phyloP scores from a whole-genome alignment of 1,140 invertebrate species.

The Kradibia gibbosae region DNA sequence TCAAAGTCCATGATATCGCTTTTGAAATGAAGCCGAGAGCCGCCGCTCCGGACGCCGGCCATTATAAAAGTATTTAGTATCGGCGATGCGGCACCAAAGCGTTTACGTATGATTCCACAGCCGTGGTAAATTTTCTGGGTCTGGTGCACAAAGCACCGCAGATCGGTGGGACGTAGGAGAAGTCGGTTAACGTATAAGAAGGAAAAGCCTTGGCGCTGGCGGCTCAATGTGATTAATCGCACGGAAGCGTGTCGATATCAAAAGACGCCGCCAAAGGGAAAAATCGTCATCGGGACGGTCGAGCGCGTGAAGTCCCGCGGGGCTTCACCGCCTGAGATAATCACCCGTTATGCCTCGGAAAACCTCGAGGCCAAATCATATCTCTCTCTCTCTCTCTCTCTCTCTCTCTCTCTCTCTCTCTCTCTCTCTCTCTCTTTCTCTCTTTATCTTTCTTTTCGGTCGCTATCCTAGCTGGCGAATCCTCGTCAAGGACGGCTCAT shows the following conservation, averaged over 20 bases:
- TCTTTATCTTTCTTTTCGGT: not conserved
- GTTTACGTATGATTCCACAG: not conserved
- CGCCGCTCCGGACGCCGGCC: not conserved
- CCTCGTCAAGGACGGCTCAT: not conserved
- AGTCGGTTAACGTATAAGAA: not conserved
- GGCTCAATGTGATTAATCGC: slow-evolving; percentile 3
- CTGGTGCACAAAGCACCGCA: not conserved
- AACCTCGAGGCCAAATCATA: not conserved
- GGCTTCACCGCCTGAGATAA: not conserved
- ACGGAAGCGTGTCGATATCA: slow-evolving; percentile 23
- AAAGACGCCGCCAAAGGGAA: slow-evolving; percentile 21
- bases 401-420: not conserved
- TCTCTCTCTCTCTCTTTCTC: not conserved
- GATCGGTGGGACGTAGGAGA: not conserved
- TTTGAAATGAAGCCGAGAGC: not conserved
- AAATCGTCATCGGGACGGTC: slow-evolving; percentile 11
- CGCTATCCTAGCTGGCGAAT: not conserved
- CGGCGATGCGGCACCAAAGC: not conserved
- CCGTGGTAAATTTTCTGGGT: not conserved
- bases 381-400: not conserved
- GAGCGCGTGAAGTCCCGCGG: slow-evolving; percentile 9
- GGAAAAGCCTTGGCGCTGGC: not conserved
- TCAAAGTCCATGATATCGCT: not conserved
- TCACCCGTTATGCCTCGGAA: not conserved
- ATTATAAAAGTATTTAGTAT: slow-evolving; percentile 5